A percentile compares a stretch with the other conserved stretches of the same genome.
phyloP scores from a whole-genome alignment of 2,797 vertebrate genomes.

The Macropodus opercularis region DNA sequence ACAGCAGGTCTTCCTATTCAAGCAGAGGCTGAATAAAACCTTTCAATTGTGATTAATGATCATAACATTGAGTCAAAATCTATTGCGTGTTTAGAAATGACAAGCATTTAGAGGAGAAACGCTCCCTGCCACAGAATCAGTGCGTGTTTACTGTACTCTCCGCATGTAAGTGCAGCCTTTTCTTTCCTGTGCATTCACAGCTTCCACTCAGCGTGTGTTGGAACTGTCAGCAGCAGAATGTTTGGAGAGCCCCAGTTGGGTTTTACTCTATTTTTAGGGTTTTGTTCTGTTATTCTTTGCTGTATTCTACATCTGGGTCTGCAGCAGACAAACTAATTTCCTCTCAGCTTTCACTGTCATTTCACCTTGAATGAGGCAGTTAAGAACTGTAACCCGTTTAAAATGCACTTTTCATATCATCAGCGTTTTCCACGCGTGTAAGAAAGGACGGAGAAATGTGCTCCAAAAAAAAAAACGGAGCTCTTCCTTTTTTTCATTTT shows the following conservation, averaged over 20 bases:
- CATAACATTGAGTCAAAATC: conserved; percentile 7
- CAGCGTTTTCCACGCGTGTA: conserved; percentile 12
- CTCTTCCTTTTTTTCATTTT: conserved; percentile 27
- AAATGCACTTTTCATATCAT: conserved; percentile 26
- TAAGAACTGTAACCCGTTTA: conserved; percentile 6
- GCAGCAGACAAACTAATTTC: conserved; percentile 18
- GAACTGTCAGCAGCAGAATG: conserved; percentile 35
- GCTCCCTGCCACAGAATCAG: conserved; percentile 5
- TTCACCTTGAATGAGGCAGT: background rate
- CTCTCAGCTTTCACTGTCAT: conserved; percentile 21
- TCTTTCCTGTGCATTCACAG: conserved; percentile 31
- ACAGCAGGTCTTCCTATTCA: background rate
- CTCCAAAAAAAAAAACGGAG: conserved; percentile 58
- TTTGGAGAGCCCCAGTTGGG: conserved; percentile 38
- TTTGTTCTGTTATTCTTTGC: conserved; percentile 31
- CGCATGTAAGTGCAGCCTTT: conserved; percentile 18
- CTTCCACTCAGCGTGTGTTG: conserved; percentile 42
- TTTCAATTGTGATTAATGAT: background rate
- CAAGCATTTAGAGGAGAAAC: background rate
- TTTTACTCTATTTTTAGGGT: conserved; percentile 51
- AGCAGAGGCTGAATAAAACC: background rate
- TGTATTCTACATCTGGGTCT: conserved; percentile 22
- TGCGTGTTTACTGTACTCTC: conserved; percentile 21
- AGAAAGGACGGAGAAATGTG: conserved; percentile 41
- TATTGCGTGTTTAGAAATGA: background rate